These are phyloP conservation scores for Cydia pomonella DNA, from an alignment of 1,140 invertebrate species.

Conservation along the genomic window DNA sequence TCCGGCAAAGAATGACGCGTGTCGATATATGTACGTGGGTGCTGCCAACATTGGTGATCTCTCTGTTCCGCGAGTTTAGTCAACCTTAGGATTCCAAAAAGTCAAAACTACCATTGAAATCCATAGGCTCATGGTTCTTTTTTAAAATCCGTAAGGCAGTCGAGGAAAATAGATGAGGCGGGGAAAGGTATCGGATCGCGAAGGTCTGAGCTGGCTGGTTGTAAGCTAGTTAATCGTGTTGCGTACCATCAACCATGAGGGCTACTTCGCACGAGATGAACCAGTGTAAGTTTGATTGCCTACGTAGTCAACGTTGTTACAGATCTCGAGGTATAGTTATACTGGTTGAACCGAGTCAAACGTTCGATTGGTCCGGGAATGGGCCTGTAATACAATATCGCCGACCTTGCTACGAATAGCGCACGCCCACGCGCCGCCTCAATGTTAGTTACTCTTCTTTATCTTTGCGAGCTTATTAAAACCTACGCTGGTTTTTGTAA, in stretches of 20 bases:
- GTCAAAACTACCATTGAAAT: background rate
- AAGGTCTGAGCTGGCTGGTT: constrained; percentile 1
- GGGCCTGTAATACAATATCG: constrained; percentile 13
- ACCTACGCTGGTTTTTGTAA: constrained; percentile 10
- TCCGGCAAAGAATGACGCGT: constrained; percentile 16
- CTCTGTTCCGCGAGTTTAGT: background rate
- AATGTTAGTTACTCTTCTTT: constrained; percentile 21
- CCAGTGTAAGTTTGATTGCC: background rate
- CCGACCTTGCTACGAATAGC: constrained; percentile 12
- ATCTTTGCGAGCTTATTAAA: constrained; percentile 19
- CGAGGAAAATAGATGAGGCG: background rate
- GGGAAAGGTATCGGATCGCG: background rate
- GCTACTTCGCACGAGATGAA: background rate
- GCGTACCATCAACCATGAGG: background rate
- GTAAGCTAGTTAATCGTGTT: background rate
- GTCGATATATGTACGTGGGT: constrained; percentile 11
- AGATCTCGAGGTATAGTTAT: background rate
- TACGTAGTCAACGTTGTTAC: background rate
- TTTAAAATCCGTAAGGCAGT: background rate
- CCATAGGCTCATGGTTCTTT: background rate
- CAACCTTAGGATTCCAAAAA: background rate
- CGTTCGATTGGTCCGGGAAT: background rate
- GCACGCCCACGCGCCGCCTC: background rate
- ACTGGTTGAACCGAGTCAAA: background rate
- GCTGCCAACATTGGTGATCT: constrained; percentile 7